Base-by-base conservation (phyloP, 2,888 invertebrate species). In the Hemistola chrysoprasaria region DNA sequence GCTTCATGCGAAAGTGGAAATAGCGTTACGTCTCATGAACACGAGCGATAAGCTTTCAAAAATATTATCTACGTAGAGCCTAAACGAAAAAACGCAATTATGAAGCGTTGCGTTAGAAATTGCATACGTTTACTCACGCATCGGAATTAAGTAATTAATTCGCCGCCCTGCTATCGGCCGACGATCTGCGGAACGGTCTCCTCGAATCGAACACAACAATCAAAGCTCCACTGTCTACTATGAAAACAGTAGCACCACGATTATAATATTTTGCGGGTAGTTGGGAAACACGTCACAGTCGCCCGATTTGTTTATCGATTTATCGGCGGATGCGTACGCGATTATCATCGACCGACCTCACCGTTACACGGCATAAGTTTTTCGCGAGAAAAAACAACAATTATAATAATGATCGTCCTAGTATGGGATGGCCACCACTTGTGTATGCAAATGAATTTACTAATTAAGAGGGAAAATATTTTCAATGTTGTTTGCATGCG, bases 81-180 rank as follows among this genome's bases (percentile, higher is more conserved):
- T 67, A 67, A 68, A 72, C 72, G 73, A 82, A 83, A 79, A 71
- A 62, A 65, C 60, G 49, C 78, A 85, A 85, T 83, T 81, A 68
- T 68, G 42, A 16, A 56, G 60, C 62, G 62, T 77, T 81, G 78
- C 78, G 78, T 78, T 85, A 83, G 83, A 82, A 83, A 85, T 79
- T 78, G 79, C 69, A 75, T 71, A 65, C 70, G 65, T 71, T 71
- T 77, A 70, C 71, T 66, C 81, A 85, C 86, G 86, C 87, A 86
- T 84, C 72, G 74, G 79, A 78, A 82, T 86, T 82, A 79, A 81
- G 79, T 78, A 85, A 87, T 87, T 84, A 85, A 82, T 78, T 71
- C 73, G 66, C 63, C 61, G 65, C 68, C 68, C 64, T 57, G 55
- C 50, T 84, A 87, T 86, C 86, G 61, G 51, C 75, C 80, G 80